Percentiles rank a stretch among this genome's conserved stretches.
phyloP scores from a whole-genome alignment of 1,140 invertebrate genomes.

The Dryas iulia region DNA sequence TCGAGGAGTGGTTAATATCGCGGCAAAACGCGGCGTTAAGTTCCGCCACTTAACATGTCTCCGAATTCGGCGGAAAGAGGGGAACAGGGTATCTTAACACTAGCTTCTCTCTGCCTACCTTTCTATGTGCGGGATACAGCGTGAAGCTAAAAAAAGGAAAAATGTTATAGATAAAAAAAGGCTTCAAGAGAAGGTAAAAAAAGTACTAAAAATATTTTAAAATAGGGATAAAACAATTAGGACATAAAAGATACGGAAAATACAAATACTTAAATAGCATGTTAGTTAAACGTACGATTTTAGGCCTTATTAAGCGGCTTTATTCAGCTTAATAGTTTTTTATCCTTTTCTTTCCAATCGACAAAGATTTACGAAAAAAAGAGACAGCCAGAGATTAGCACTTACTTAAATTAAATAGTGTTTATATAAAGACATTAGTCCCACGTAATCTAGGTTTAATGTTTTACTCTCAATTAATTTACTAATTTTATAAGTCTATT shows the following conservation, averaged over 20 bases:
- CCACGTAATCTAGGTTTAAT: not conserved
- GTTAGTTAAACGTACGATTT: not conserved
- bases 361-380: not conserved
- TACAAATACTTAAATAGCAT: not conserved
- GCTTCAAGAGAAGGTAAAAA: no score
- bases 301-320: not conserved
- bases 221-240: not conserved
- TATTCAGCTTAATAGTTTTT: not conserved
- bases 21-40: no score
- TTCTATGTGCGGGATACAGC: no score
- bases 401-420: not conserved
- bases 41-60: no score
- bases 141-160: no score
- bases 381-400: not conserved
- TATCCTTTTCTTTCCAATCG: not conserved
- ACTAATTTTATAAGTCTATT: not conserved
- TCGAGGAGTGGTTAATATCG: no score
- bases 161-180: no score
- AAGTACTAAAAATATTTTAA: no score
- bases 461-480: not conserved
- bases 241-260: not conserved
- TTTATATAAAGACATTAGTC: not conserved
- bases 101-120: no score
- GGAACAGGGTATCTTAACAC: no score
- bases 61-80: no score